Conservation (phyloP, 1,140 invertebrate species). For the Bombus sylvicola region DNA sequence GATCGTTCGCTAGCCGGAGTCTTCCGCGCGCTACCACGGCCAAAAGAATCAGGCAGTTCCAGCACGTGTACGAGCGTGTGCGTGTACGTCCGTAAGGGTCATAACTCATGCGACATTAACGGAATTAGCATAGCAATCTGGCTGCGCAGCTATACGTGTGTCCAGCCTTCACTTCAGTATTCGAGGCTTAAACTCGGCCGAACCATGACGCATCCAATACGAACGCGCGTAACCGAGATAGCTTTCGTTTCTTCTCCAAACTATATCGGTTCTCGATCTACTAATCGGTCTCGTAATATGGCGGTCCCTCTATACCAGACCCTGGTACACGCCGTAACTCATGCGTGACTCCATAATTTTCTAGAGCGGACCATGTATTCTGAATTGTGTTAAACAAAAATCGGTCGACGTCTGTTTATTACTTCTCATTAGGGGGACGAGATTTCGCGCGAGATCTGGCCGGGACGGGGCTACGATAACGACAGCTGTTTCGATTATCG, state of each 20-base stretch:
- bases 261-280: constrained; percentile 58
- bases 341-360: constrained; percentile 49
- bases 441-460: constrained; percentile 20
- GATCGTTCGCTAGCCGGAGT: constrained; percentile 42
- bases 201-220: constrained; percentile 36
- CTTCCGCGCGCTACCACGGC: constrained; percentile 27
- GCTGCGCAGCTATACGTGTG: constrained; percentile 30
- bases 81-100: constrained; percentile 15
- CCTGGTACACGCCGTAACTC: constrained; percentile 26
- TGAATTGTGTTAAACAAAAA: constrained; percentile 49
- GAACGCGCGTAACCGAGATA: constrained; percentile 19
- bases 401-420: constrained; percentile 34
- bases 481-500: constrained; percentile 45
- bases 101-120: constrained; percentile 78
- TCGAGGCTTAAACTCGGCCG: constrained; percentile 34
- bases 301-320: not conserved
- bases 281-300: constrained; percentile 32
- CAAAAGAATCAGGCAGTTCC: constrained; percentile 48
- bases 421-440: constrained; percentile 36
- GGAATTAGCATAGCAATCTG: constrained; percentile 77
- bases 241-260: constrained; percentile 63
- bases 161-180: constrained; percentile 25
- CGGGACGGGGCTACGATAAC: not conserved
- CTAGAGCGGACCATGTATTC: not conserved
- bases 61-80: constrained; percentile 11